Conservation (phyloP, 2,888 invertebrate genomes). For the Cryptus armator region DNA sequence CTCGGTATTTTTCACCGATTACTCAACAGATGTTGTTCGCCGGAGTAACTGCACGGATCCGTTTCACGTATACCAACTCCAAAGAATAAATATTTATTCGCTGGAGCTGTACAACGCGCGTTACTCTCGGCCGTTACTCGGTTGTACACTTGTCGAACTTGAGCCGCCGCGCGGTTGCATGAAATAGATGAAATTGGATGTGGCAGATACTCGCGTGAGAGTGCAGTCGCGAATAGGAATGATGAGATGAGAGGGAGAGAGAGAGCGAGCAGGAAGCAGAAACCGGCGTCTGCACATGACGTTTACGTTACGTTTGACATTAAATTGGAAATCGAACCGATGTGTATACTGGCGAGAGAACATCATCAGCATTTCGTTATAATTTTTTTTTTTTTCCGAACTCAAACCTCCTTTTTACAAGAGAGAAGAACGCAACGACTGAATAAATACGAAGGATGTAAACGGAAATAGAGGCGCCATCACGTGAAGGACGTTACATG, state of each 20-base stretch:
- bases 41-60: neutral
- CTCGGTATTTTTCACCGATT: neutral
- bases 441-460: neutral
- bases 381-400: neutral
- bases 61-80: too few species aligned
- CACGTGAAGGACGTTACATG: neutral
- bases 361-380: neutral
- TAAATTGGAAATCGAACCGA: slow-evolving; percentile 1
- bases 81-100: slow-evolving; percentile 43
- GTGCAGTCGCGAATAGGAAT: neutral
- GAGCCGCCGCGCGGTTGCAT: neutral
- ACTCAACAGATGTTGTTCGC: neutral
- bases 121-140: slow-evolving; percentile 15
- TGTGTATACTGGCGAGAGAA: neutral
- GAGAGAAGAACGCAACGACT: neutral
- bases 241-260: neutral
- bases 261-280: slow-evolving; percentile 11
- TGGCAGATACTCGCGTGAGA: neutral
- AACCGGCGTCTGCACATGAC: neutral
- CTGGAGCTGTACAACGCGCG: neutral
- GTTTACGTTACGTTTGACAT: slow-evolving; percentile 2
- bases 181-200: neutral
- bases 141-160: slow-evolving; percentile 16
- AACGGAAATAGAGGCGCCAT: neutral
- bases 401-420: neutral